Evolutionary conservation across 2,888 invertebrate species (phyloP), one percentile per base, ranked within the genome.

Genomic region (Polyommatus icarus): DNA sequence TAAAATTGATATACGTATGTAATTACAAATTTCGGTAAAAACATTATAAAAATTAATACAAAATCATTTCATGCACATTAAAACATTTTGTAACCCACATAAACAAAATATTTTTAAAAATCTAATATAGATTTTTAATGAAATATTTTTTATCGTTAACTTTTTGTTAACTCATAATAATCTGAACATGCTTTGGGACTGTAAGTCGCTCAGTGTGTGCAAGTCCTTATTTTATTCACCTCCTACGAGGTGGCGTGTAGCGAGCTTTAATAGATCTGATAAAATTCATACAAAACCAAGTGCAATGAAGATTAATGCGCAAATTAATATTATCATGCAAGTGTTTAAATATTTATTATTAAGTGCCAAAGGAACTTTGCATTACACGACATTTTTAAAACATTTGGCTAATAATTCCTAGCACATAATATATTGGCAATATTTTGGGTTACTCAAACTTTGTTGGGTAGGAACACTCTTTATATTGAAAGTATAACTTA

Each of bases 251-350:
- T 73, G 46, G 36, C 40, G 24, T 73, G 73, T 24, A 24, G 32
- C 61, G 12, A 24, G 24, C 29, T 29, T 24, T 67, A 40, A 40
- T 40, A 40, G 15, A 73, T 73, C 46, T 73, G 20, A 73, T 73
- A 73, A 46, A 73, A 46, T 46, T 46, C 0, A 46, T 73, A 20
- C 24, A 24, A 12, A 61, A 8, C 59, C 12, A 67, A 67, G 67
- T 67, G 67, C 67, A 67, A 29, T 67, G 12, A 67, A 12, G 29
- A 67, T 67, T 67, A 15, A 67, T 67, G 67, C 29, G 6, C 67
- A 67, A 15, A 67, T 67, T 59, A 59, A 50, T 59, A 59, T 59
- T n/a, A n/a, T n/a, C 20, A n/a, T 8, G n/a, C 46, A 46, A 20
- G 7, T 59, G 20, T 59, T 20, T 2, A 59, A 20, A 59, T 59